phyloP scores from a whole-genome alignment of 2,113 vertebrate genomes.

The Nannobrachium achirus region DNA sequence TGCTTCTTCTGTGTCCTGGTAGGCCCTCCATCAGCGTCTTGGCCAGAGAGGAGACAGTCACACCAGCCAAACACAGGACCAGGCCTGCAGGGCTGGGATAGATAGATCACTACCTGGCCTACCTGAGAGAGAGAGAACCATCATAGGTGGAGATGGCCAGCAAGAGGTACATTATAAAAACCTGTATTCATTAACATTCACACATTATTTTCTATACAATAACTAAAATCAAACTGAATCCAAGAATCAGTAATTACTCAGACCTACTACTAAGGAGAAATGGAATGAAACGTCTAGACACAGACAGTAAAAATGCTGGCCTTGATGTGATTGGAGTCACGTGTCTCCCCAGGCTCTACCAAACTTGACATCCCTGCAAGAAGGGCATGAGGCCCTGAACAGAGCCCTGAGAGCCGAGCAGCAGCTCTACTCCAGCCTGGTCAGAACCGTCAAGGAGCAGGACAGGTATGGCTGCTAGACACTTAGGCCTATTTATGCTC shows the following conservation, averaged over 20 bases:
- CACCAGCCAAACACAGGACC: conserved; percentile 47
- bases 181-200: too few relatives aligned
- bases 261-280: too few relatives aligned
- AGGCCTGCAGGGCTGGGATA: conserved; percentile 38
- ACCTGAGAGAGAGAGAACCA: conserved; percentile 78
- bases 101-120: conserved; percentile 68
- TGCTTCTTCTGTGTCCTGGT: conserved; percentile 26
- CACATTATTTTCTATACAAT: too few relatives aligned
- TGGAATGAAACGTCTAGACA: too few relatives aligned
- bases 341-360: conserved; percentile 60
- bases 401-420: conserved; percentile 87
- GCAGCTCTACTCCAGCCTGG: conserved; percentile 86
- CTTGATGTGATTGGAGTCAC: too few relatives aligned
- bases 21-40: conserved; percentile 75
- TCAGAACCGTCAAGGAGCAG: conserved; percentile 87
- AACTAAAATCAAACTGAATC: too few relatives aligned
- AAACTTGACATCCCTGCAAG: conserved; percentile 61
- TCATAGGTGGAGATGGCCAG: conserved; percentile 80
- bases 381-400: conserved; percentile 84
- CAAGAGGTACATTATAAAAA: conserved; percentile 63
- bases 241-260: too few relatives aligned
- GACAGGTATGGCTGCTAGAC: conserved; percentile 80
- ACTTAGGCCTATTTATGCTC: neutral
- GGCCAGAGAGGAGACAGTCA: conserved; percentile 49
- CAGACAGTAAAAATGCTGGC: too few relatives aligned